Evolutionary conservation across 2,797 vertebrate genomes (phyloP), one percentile per base, ranked within the genome.

Genomic region (Yasuhikotakia modesta): DNA sequence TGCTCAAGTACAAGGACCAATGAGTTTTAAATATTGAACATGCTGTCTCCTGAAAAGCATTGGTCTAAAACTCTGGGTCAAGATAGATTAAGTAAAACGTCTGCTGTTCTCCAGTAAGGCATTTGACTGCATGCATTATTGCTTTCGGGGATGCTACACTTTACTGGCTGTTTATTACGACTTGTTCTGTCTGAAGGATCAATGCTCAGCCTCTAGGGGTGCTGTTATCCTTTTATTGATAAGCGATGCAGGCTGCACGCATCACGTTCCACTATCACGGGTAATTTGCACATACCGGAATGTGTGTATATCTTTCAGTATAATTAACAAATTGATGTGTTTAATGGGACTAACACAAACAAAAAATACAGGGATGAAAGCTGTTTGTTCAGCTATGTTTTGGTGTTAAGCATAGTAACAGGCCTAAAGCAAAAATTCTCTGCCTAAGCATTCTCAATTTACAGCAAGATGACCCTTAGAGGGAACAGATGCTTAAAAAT

Each of bases 401-500:
- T 46, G 14, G 30, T n/a, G 35, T 4, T 17, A 57, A 67, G 22
- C 52, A 67, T 67, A 75, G 30, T 67, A 30, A 46, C 22, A 67
- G 11, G 35, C 22, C 12, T 67, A n/a, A 19, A 63, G 30, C 27
- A 3, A 17, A 43, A 43, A n/a, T n/a, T 61, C 27, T 61, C 16
- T n/a, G 8, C 30, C 11, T 1, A 3, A 4, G 16, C 35, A 63
- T 16, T 63, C 30, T 63, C 30, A 19, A 35, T 60, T 48, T 17
- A 32, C 24, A 5, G 50, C 6, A 27, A 68, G 17, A 68, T 76
- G 52, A 67, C 73, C 66, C 86, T 81, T 57, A 68, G 48, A 65
- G 64, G 60, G 19, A 77, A 82, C 79, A 84, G 83, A 80, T 79
- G 85, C 77, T 86, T 83, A 85, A 84, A 79, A 87, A 90, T 83